Base-by-base conservation (phyloP, 2,888 invertebrate genomes). In the Gerris lacustris region DNA sequence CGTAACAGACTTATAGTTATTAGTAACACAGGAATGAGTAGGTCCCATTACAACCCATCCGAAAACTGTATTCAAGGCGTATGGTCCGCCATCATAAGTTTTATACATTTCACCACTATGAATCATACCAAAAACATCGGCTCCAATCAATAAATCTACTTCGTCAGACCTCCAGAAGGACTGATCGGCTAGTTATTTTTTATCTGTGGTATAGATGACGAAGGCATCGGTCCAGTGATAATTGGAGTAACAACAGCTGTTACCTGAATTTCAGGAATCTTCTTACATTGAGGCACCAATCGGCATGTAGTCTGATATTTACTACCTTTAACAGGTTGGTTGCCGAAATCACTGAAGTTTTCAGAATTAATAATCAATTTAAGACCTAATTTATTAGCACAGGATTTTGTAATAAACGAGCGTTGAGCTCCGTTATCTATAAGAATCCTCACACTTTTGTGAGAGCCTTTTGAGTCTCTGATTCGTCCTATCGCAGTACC, bases 361-460 rank as follows among this genome's bases (percentile, higher is more conserved):
- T 67, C 31, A 6, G 67, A 67, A 44, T 18, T 45, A 6, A 6
- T 15, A 7, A 15, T 15, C 45, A 44, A 31, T 45, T 45, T 7
- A 47, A 70, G 47, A 7, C 70, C 70, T n/a, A 70, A 45, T 43
- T 17, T 44, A 7, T 70, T n/a, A 9, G 66, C 6, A 45, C 67
- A 67, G 11, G 43, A 6, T 9, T 9, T n/a, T 6, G 70, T 67
- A 18, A 70, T 67, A n/a, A 70, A 67, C 11, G 70, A 70, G 31
- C 66, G 18, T 67, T 70, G 70, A 18, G 45, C 31, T 44, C 70
- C 70, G 45, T 43, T 55, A 44, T 70, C 70, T 67, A 70, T 11
- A 6, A 70, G 31, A 7, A 45, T 31, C 15, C 70, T 67, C 6
- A 70, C 55, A 11, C 45, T 11, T 45, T 47, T 45, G 15, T 17